Percentiles rank a stretch among this genome's conserved stretches.
Evolutionary conservation across 2,797 vertebrate species (phyloP).

Genomic region (Lithobates sylvaticus): DNA sequence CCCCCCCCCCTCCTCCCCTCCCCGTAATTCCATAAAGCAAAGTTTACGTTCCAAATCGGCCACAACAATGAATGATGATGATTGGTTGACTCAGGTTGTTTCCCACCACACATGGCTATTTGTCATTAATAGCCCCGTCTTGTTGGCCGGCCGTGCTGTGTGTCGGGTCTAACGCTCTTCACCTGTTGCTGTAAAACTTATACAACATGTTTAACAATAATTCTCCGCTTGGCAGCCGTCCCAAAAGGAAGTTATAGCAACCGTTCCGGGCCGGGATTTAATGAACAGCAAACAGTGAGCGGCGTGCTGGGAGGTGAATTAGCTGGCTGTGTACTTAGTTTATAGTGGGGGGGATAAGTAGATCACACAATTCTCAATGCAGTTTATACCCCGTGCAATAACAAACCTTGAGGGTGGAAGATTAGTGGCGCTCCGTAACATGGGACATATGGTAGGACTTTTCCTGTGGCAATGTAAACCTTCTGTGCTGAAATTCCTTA

Average conservation of each 20-base stretch:
- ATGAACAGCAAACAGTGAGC: not conserved
- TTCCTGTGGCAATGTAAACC: not conserved
- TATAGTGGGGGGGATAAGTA: constrained; percentile 2
- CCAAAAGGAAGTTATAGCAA: constrained; percentile 3
- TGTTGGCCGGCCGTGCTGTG: not conserved
- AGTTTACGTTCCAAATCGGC: too few species aligned
- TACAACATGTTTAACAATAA: not conserved
- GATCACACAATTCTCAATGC: not conserved
- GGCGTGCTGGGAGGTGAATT: not conserved
- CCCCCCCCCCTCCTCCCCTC: too few species aligned
- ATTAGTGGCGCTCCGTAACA: not conserved
- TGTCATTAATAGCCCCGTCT: too few species aligned
- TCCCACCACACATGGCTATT: too few species aligned
- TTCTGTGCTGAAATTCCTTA: not conserved
- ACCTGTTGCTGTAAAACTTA: not conserved
- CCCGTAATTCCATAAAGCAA: too few species aligned
- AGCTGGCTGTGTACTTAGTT: not conserved
- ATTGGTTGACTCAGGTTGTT: too few species aligned
- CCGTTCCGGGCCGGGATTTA: not conserved
- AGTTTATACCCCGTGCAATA: constrained; percentile 20
- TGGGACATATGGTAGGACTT: not conserved
- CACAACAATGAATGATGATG: too few species aligned
- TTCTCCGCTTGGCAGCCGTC: constrained; percentile 10
- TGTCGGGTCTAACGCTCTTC: not conserved
- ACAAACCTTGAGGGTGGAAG: not conserved